A percentile compares a stretch with the other conserved stretches of the same genome.
Evolutionary conservation across 2,113 vertebrate genomes (phyloP).

Genomic region (Chascanopsetta lugubris): DNA sequence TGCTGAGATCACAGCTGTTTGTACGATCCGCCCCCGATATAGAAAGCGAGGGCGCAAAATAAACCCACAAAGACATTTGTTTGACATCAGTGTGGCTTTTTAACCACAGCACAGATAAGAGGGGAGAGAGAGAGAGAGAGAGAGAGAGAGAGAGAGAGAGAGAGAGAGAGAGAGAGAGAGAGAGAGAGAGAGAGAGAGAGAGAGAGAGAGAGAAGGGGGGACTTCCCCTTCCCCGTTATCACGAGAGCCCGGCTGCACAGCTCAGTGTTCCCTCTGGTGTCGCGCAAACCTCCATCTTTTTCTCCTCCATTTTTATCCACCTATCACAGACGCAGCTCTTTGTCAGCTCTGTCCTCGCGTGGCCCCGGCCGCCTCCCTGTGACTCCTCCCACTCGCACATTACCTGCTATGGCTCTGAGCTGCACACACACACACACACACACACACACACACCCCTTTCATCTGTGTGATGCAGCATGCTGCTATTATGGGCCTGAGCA

Average conservation of each 20-base stretch:
- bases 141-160: slow-evolving; percentile 53
- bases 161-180: slow-evolving; percentile 53
- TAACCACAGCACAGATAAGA: slow-evolving; percentile 37
- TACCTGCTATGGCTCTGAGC: too few species aligned
- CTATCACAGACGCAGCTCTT: slow-evolving; percentile 38
- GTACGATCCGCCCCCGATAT: slow-evolving; percentile 63
- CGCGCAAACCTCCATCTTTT: slow-evolving; percentile 55
- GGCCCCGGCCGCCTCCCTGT: slow-evolving; percentile 35
- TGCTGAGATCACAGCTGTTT: slow-evolving; percentile 67
- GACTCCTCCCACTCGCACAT: slow-evolving; percentile 9
- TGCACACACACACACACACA: not conserved
- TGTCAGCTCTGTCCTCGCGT: slow-evolving; percentile 60
- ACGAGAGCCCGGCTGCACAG: slow-evolving; percentile 30
- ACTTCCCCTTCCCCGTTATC: slow-evolving; percentile 72
- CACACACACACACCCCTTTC: slow-evolving; percentile 34
- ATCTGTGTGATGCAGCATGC: too few species aligned
- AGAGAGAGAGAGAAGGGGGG: slow-evolving; percentile 46
- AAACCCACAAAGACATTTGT: slow-evolving; percentile 55
- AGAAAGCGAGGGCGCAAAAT: slow-evolving; percentile 62
- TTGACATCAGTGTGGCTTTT: slow-evolving; percentile 56
- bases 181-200: slow-evolving; percentile 8
- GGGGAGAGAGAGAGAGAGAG: slow-evolving; percentile 10
- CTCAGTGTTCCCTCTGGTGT: slow-evolving; percentile 38
- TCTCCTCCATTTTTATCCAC: slow-evolving; percentile 72
- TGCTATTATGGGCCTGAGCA: not conserved